phyloP scores from a whole-genome alignment of 2,888 invertebrate genomes.

The Tetanocera ferruginea region DNA sequence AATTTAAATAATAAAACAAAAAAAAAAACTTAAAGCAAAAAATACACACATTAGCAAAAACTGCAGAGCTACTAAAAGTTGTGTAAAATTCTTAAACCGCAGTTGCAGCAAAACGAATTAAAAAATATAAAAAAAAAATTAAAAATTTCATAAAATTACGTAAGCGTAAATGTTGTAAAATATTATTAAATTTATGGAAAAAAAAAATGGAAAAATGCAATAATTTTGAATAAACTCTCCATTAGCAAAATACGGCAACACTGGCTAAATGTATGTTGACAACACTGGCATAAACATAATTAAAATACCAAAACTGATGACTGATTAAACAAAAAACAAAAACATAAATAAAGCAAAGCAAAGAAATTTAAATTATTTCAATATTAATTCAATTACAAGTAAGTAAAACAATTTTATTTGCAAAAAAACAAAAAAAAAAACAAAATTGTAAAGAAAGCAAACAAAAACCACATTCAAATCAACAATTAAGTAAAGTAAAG shows the following conservation, averaged over 20 bases:
- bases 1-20: slow-evolving; percentile 54
- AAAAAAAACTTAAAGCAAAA: slow-evolving; percentile 47
- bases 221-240: slow-evolving; percentile 22
- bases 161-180: slow-evolving; percentile 34
- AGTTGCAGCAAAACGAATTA: slow-evolving; percentile 20
- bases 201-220: slow-evolving; percentile 22
- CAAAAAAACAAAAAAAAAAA: neutral
- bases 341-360: slow-evolving; percentile 17
- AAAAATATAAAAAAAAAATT: slow-evolving; percentile 19
- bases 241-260: slow-evolving; percentile 6
- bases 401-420: slow-evolving; percentile 12
- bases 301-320: slow-evolving; percentile 27
- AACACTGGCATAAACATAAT: neutral
- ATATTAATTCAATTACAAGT: neutral
- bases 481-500: slow-evolving; percentile 31
- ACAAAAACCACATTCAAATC: slow-evolving; percentile 46
- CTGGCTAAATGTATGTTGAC: neutral
- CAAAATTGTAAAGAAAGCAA: slow-evolving; percentile 22
- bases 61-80: slow-evolving; percentile 40
- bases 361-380: slow-evolving; percentile 16
- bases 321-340: slow-evolving; percentile 27
- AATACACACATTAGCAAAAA: slow-evolving; percentile 18
- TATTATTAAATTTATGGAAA: slow-evolving; percentile 26
- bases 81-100: slow-evolving; percentile 48
- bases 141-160: slow-evolving; percentile 8